A percentile compares a stretch with the other conserved stretches of the same genome.
These are phyloP conservation scores for Ellobius talpinus DNA, from an alignment of 2,113 vertebrate species.

Conservation along the genomic window DNA sequence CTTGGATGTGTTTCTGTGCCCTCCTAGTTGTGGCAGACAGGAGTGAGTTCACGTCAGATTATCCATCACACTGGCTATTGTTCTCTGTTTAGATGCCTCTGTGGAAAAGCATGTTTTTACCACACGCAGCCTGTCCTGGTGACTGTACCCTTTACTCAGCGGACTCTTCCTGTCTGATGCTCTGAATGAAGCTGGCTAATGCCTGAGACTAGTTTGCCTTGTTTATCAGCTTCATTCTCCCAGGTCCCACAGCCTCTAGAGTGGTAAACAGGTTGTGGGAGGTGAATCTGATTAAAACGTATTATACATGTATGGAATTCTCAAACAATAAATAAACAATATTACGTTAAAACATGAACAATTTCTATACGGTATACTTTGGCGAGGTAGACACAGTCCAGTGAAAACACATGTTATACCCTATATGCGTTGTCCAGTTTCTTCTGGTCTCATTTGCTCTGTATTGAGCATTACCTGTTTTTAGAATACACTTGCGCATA, in stretches of 20 bases:
- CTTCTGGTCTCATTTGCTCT: neutral
- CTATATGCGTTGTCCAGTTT: fast-evolving
- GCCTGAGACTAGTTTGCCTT: neutral
- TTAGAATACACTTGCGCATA: neutral
- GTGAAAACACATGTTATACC: neutral
- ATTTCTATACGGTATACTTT: too few relatives aligned
- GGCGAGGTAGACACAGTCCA: neutral
- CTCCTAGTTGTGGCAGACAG: neutral
- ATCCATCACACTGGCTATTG: neutral
- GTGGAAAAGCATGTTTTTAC: neutral
- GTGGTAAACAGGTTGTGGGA: neutral
- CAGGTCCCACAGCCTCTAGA: neutral
- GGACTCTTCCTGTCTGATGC: neutral
- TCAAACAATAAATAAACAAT: neutral
- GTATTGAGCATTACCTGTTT: neutral
- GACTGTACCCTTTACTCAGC: neutral
- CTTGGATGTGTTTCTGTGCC: neutral
- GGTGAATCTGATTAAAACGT: neutral
- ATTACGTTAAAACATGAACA: neutral
- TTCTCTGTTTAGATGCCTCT: neutral
- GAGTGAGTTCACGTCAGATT: neutral
- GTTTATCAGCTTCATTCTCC: neutral
- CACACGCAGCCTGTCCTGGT: neutral
- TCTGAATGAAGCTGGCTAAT: neutral
- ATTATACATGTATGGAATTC: neutral